phyloP scores from a whole-genome alignment of 1,140 invertebrate genomes.

The Bombus haemorrhoidalis region DNA sequence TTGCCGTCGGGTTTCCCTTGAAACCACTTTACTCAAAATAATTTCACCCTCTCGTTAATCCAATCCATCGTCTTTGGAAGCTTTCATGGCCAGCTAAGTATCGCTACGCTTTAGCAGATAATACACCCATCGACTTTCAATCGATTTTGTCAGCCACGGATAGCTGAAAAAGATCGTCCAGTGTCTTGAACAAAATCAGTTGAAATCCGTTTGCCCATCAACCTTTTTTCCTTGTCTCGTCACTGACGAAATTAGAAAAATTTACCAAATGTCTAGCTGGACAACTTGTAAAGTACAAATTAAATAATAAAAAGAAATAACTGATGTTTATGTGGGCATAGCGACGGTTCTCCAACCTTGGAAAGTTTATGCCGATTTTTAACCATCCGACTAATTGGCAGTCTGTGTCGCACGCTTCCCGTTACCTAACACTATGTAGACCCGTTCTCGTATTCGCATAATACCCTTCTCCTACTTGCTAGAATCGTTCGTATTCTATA shows the following conservation, averaged over 20 bases:
- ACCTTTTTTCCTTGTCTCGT: background rate
- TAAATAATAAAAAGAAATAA: no score
- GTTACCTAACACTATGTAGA: background rate
- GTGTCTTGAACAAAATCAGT: background rate
- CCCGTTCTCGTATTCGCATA: background rate
- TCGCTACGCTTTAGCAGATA: conserved; percentile 18
- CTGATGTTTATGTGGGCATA: background rate
- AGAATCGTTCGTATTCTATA: no score
- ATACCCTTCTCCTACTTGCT: background rate
- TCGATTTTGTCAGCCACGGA: background rate
- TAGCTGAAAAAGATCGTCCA: background rate
- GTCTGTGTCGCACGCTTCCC: background rate
- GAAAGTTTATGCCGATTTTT: background rate
- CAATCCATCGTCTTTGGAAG: conserved; percentile 23
- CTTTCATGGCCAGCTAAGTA: conserved; percentile 18
- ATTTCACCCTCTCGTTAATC: conserved; percentile 32
- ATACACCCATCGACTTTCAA: conserved; percentile 14
- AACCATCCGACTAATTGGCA: background rate
- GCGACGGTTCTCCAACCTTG: no score
- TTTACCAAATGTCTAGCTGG: no score
- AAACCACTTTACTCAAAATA: conserved; percentile 30
- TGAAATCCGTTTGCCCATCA: background rate
- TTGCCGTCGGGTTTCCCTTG: conserved; percentile 2
- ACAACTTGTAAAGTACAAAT: no score
- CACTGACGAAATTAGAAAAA: background rate